Percentiles rank a stretch among this genome's conserved stretches.
phyloP scores from a whole-genome alignment of 2,888 invertebrate species.

The Entomobrya proxima region DNA sequence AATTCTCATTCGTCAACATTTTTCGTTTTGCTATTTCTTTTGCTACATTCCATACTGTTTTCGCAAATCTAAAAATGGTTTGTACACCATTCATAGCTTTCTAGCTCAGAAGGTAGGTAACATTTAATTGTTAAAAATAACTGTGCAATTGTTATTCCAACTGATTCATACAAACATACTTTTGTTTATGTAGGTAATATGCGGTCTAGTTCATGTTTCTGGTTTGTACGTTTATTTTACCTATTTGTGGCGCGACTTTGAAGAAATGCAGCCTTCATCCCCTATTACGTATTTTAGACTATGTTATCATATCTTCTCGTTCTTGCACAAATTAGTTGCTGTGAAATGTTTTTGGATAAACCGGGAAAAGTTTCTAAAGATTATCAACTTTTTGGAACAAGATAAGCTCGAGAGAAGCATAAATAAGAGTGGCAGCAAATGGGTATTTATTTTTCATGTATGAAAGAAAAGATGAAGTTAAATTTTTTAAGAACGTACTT shows the following conservation, averaged over 20 bases:
- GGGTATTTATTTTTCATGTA: not conserved
- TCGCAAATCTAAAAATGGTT: not conserved
- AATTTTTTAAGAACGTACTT: no score
- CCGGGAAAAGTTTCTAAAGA: constrained; percentile 3
- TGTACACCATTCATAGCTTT: not conserved
- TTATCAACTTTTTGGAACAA: constrained; percentile 38
- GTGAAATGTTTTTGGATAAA: constrained; percentile 28
- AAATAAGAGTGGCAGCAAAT: not conserved
- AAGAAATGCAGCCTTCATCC: not conserved
- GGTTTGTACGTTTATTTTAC: not conserved
- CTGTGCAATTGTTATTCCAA: not conserved
- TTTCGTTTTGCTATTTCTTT: not conserved
- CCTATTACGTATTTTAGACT: constrained; percentile 45
- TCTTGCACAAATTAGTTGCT: not conserved
- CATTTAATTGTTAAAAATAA: not conserved
- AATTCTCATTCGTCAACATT: not conserved
- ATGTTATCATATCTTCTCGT: constrained; percentile 34
- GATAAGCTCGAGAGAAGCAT: not conserved
- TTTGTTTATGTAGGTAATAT: constrained; percentile 15
- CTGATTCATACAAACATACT: no score
- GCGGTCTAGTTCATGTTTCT: not conserved
- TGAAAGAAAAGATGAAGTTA: not conserved
- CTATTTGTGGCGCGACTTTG: not conserved
- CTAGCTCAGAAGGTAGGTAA: not conserved
- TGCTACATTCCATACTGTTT: constrained; percentile 27